Evolutionary conservation across 2,888 invertebrate species (phyloP).

Genomic region (Drosophila mercatorum): DNA sequence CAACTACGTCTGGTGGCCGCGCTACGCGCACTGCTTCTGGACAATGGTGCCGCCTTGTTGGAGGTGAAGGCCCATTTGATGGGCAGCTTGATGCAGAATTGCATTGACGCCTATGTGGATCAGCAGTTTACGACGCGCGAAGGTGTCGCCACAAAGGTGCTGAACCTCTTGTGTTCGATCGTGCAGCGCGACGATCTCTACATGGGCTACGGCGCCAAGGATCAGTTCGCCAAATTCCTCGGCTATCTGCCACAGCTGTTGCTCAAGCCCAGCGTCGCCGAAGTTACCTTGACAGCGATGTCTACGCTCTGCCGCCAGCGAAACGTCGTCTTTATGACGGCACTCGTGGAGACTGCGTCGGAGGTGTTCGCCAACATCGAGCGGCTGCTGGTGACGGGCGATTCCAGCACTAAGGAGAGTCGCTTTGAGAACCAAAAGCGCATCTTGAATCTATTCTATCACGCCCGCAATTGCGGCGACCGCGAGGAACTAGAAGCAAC

Average conservation of each 20-base stretch:
- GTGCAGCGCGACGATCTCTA: constrained; percentile 84
- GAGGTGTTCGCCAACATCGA: constrained; percentile 85
- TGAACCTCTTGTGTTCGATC: constrained; percentile 85
- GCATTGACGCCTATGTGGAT: constrained; percentile 72
- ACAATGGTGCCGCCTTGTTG: constrained; percentile 65
- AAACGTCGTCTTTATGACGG: constrained; percentile 85
- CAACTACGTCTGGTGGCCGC: constrained; percentile 69
- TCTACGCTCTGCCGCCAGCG: constrained; percentile 87
- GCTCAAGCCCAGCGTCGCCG: constrained; percentile 85
- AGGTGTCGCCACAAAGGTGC: constrained; percentile 83
- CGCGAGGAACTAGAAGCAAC: background rate
- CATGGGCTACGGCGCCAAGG: constrained; percentile 75
- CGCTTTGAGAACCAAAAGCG: constrained; percentile 85
- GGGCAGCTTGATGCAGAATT: constrained; percentile 73
- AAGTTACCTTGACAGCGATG: constrained; percentile 86
- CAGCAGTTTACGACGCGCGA: constrained; percentile 70
- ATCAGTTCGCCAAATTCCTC: constrained; percentile 86
- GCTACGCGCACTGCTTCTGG: constrained; percentile 68
- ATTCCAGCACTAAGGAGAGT: constrained; percentile 18
- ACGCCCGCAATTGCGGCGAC: constrained; percentile 78
- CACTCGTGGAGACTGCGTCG: constrained; percentile 84
- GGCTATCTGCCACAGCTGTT: constrained; percentile 86
- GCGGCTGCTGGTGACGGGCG: constrained; percentile 82
- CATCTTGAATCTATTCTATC: constrained; percentile 86
- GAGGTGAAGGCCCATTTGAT: constrained; percentile 59